Percentiles rank a stretch among this genome's conserved stretches.
Conservation (phyloP, 2,888 invertebrate genomes). For the Synergus japonicus region DNA sequence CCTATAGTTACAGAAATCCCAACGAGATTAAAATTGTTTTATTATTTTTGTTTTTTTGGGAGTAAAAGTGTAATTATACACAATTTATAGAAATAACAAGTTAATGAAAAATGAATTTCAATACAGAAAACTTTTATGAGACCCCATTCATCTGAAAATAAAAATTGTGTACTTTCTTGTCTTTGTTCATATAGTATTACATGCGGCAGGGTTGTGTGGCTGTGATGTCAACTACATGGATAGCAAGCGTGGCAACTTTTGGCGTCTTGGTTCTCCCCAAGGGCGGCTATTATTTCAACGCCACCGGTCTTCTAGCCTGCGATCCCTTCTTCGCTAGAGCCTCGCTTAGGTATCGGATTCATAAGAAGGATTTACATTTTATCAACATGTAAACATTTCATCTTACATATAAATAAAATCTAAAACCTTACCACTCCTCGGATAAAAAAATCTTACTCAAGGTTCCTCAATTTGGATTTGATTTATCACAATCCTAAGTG, state of each 20-base stretch:
- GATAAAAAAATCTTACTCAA: background rate
- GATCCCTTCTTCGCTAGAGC: constrained; percentile 91
- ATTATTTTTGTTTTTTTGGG: no score
- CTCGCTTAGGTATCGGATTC: constrained; percentile 79
- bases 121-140: background rate
- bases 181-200: constrained; percentile 73
- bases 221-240: constrained; percentile 91
- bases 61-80: no score
- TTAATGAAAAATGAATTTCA: no score
- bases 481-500: background rate
- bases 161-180: constrained; percentile 52
- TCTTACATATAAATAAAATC: constrained; percentile 12
- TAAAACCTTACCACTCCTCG: background rate
- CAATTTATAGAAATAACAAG: no score
- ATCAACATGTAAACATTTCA: constrained; percentile 1
- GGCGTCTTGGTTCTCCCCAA: constrained; percentile 89
- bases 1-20: no score
- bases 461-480: background rate
- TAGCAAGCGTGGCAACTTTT: constrained; percentile 89
- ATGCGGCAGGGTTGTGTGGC: constrained; percentile 89
- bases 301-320: constrained; percentile 90
- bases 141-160: constrained; percentile 12
- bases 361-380: constrained; percentile 40
- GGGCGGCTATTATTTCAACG: constrained; percentile 93
- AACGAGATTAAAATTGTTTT: no score